Evolutionary conservation across 1,140 invertebrate species (phyloP), one percentile per base, ranked within the genome.

Genomic region (Choristoneura fumiferana): DNA sequence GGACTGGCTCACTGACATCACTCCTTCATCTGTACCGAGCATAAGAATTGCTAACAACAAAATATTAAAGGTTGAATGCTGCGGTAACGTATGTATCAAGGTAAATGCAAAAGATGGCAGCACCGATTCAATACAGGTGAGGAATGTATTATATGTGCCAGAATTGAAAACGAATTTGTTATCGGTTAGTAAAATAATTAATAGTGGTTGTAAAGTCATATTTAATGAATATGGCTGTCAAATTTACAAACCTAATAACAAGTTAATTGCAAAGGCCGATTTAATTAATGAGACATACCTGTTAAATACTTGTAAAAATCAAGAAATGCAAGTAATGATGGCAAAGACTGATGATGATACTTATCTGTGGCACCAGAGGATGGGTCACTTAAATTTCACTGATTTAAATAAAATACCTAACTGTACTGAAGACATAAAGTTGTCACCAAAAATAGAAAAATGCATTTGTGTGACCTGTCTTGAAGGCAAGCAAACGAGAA

Each of bases 401-500:
- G 43, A 43, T 55, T 29, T 73, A 38, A 64, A 65, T 38, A 70
- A 66, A 64, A 9, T 70, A 54, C 29, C 60, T 10, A 54, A 54
- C 9, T 63, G 58, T 63, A 57, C 58, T 38, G 52, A 55, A 40
- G 64, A 62, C 14, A 52, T 69, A 36, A 64, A 69, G 35, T 10
- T 66, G 53, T 55, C 61, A 56, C 22, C 33, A 55, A 34, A 3
- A 54, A 65, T 1, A 39, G 43, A 62, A 37, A 62, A 69, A 18
- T 55, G 8, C 0, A 58, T 39, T 18, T 82, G 78, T 59, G 45
- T 65, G 8, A 65, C 60, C 1, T 84, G 79, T 59, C 6, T 72
- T 8, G 29, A 67, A 61, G 75, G 65, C 1, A 87, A 84, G 63
- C 65, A 73, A 15, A 65, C 70, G 0, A 69, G 67, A 54, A 12